These are phyloP conservation scores for Vultur gryphus DNA, from an alignment of 2,797 vertebrate genomes.

Conservation along the genomic window DNA sequence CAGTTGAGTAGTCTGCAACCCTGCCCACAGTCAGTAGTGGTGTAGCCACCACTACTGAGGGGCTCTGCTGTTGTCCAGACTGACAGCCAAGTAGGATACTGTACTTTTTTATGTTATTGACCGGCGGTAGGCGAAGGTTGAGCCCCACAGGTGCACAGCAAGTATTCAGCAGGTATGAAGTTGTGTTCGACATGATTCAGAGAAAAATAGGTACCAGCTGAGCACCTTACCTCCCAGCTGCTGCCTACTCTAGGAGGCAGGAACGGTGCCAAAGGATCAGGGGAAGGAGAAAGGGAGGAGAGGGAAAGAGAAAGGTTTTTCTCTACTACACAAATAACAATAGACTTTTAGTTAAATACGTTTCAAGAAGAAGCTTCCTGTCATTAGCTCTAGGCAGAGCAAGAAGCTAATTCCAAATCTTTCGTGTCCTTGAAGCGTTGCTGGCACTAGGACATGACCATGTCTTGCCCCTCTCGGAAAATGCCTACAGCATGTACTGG, in stretches of 20 bases:
- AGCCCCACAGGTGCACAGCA: not conserved
- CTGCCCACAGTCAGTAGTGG: not conserved
- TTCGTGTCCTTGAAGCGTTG: fast-evolving
- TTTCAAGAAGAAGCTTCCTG: not conserved
- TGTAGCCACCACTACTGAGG: not conserved
- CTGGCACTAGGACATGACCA: not conserved
- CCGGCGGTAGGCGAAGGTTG: not conserved
- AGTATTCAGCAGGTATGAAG: not conserved
- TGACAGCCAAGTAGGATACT: not conserved
- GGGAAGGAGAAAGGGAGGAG: not conserved
- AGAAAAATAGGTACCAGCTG: not conserved
- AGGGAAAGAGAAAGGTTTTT: not conserved
- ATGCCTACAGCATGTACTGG: not conserved
- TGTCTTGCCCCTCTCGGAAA: not conserved
- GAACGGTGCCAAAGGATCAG: not conserved
- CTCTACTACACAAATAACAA: not conserved
- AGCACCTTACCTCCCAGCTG: not conserved
- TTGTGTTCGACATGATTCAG: not conserved
- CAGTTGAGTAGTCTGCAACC: not conserved
- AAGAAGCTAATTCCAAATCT: not conserved
- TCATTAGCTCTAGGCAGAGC: not conserved
- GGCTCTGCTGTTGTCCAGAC: not conserved
- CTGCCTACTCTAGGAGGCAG: not conserved
- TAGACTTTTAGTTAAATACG: not conserved
- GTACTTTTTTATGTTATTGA: not conserved